Evolutionary conservation across 2,797 vertebrate genomes (phyloP), one percentile per base, ranked within the genome.

Genomic region (Halcyon chelicuti): DNA sequence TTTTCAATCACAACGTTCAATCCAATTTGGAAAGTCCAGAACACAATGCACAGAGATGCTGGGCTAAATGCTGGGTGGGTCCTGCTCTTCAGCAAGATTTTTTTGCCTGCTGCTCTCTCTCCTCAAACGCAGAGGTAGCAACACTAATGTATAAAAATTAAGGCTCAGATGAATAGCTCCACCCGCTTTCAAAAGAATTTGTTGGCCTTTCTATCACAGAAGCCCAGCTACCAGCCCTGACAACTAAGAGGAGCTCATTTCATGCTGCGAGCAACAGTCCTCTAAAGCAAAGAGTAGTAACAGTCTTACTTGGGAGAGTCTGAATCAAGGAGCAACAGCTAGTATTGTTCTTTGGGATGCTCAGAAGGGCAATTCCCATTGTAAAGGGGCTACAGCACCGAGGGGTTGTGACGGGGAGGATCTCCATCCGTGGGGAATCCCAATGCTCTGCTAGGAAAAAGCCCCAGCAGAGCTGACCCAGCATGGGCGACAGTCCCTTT

Each of bases 1-100:
- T 97, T 97, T 87, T 90, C 97, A 94, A 95, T 97, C 97, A 93
- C 90, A 88, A 77, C 0, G 31, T 94, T 93, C 91, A 95, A 95
- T 87, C 83, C 94, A 86, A 86, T 94, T 76, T 96, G 96, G 78
- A 81, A 95, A 91, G 77, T 77, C 82, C 95, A 86, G 87, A 89
- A 63, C 20, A 54, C 84, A 94, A 88, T 63, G 58, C 44, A 70
- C 37, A 55, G 67, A 67, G 83, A 47, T 0, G 9, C 49, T n/a
- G 44, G 78, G 73, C 75, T 91, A 40, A 86, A 71, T 8, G 22
- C 67, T 40, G 61, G 46, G 19, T 54, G 67, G 15, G 35, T 91
- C 58, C 78, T 86, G 7, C 37, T 46, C 46, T n/a, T 51, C 75
- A 58, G 6, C 26, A 14, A 22, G 49, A 35, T 20, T 21, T 4